phyloP scores from a whole-genome alignment of 2,797 vertebrate genomes.

The Apodemus agrarius region DNA sequence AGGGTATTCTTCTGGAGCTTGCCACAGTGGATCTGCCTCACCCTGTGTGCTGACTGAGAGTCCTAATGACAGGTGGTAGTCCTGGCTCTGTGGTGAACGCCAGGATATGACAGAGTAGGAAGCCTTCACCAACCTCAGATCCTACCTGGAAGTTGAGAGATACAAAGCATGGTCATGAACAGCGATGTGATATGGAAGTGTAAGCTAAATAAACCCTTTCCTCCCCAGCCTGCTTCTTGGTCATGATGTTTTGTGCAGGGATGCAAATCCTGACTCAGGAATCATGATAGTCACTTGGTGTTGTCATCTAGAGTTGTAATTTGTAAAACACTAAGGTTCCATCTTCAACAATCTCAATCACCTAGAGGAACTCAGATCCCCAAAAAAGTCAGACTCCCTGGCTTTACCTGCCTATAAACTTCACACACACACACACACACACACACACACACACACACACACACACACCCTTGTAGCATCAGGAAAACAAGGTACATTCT shows the following conservation, averaged over 20 bases:
- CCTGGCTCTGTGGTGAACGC: neutral
- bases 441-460: neutral
- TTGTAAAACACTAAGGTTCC: neutral
- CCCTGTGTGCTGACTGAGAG: neutral
- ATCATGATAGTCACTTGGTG: too few relatives aligned
- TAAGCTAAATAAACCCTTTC: too few relatives aligned
- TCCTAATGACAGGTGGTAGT: neutral
- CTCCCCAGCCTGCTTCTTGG: too few relatives aligned
- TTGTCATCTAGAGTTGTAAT: neutral
- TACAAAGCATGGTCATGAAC: too few relatives aligned
- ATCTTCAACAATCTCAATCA: neutral
- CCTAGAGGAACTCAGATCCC: neutral
- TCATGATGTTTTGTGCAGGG: too few relatives aligned
- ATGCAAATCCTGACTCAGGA: too few relatives aligned
- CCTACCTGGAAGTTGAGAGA: neutral
- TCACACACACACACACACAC: neutral
- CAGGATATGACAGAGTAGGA: neutral
- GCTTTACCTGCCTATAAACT: neutral
- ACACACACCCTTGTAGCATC: neutral
- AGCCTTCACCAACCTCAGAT: rapidly evolving
- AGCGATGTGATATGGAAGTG: too few relatives aligned
- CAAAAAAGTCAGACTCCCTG: neutral
- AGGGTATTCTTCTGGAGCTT: neutral
- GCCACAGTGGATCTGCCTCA: neutral
- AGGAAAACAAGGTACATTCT: too few relatives aligned